Percentiles rank a stretch among this genome's conserved stretches.
Conservation (phyloP, 2,888 invertebrate species). For the Synanthedon myopaeformis region DNA sequence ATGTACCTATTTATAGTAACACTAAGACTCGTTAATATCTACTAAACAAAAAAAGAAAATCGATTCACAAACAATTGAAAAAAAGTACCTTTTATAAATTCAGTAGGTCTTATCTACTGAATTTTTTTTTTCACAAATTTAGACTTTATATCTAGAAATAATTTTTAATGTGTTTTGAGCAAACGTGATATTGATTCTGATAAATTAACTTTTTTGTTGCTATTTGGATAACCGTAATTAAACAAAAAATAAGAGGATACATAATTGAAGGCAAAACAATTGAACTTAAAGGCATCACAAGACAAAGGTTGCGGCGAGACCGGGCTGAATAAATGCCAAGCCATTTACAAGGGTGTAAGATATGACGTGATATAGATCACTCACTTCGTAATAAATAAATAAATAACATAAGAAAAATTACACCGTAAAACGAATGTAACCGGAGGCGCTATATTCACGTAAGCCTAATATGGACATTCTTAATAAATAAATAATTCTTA, state of each 20-base stretch:
- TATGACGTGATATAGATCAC: conserved; percentile 71
- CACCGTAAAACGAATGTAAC: conserved; percentile 70
- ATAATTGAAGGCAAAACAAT: conserved; percentile 16
- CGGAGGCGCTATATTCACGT: conserved; percentile 49
- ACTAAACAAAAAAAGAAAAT: too few relatives aligned
- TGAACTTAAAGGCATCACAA: conserved; percentile 20
- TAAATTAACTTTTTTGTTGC: neutral
- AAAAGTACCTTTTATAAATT: too few relatives aligned
- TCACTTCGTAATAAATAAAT: conserved; percentile 69
- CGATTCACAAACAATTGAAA: too few relatives aligned
- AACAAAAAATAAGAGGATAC: conserved; percentile 9
- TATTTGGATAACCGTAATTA: conserved; percentile 7
- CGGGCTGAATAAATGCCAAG: conserved; percentile 50
- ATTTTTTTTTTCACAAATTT: too few relatives aligned
- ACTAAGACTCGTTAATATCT: too few relatives aligned
- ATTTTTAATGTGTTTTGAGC: too few relatives aligned
- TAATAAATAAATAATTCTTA: too few relatives aligned
- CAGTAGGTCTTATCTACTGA: too few relatives aligned
- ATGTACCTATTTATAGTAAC: too few relatives aligned
- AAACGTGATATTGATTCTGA: too few relatives aligned
- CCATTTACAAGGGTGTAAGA: conserved; percentile 70
- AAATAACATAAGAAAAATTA: conserved; percentile 71
- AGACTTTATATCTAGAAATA: too few relatives aligned
- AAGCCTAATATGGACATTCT: conserved; percentile 30
- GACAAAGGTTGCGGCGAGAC: conserved; percentile 21